Base-by-base conservation (phyloP, 2,888 invertebrate species). In the Platerodrilus igneus region DNA sequence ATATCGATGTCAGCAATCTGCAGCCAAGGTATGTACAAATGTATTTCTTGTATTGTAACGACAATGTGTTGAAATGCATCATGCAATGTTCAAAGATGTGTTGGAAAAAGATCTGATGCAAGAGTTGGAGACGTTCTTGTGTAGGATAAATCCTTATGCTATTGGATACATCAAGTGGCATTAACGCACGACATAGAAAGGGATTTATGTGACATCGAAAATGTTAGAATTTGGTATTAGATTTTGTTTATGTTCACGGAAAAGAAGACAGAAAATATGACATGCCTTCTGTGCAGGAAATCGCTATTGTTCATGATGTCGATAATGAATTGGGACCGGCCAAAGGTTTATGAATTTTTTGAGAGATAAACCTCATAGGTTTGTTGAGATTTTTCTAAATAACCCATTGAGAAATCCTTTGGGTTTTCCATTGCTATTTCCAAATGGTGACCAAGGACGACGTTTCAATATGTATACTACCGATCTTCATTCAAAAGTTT, bases 181-280 rank as follows among this genome's bases (percentile, higher is more conserved):
- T 3, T 19, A 30, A 13, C 4, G 18, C 2, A 15, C 2, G 3
- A 3, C 1, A 13, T 19, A 30, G 14, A 3, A 2, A 1, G 2
- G 13, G 19, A 3, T 2, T 2, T 13, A 3, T 11, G 11, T 8
- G 13, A 3, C 2, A 4, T 4, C 2, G 8, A 2, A 13, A 2
- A 6, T 6, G 9, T 8, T 2, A 19, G 18, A 10, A 30, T 8
- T n/a, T n/a, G n/a, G n/a, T n/a, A n/a, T n/a, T n/a, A n/a, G n/a
- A n/a, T n/a, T n/a, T n/a, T n/a, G n/a, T n/a, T n/a, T n/a, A n/a
- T n/a, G n/a, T n/a, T n/a, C n/a, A n/a, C n/a, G 31, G 30, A 38
- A n/a, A n/a, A n/a, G n/a, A n/a, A n/a, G n/a, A n/a, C n/a, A 30
- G 38, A 38, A 26, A 39, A 37, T 37, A 42, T 33, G 39, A 51